A percentile compares a stretch with the other conserved stretches of the same genome.
Evolutionary conservation across 1,140 invertebrate genomes (phyloP).

Genomic region (Drosophila nigromelanica): DNA sequence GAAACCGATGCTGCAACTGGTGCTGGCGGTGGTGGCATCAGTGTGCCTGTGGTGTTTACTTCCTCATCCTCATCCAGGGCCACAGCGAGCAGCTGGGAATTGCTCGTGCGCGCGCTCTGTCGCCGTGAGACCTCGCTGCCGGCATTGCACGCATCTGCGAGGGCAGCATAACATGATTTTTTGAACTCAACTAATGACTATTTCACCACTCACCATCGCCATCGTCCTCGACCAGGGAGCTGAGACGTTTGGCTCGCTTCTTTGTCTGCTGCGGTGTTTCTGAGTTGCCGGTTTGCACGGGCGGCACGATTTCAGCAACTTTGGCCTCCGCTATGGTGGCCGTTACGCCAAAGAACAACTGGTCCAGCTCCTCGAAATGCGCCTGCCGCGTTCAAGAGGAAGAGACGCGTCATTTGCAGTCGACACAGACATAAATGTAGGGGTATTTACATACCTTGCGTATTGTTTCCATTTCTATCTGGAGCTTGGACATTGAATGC

Average conservation of each 20-base stretch:
- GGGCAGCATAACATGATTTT: neutral
- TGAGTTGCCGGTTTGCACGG: slow-evolving; percentile 6
- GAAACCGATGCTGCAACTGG: slow-evolving; percentile 12
- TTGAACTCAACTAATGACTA: neutral
- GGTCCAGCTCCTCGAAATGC: slow-evolving; percentile 60
- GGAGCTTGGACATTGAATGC: slow-evolving; percentile 27
- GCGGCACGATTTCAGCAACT: slow-evolving; percentile 5
- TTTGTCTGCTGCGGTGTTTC: slow-evolving; percentile 75
- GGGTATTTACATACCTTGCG: slow-evolving; percentile 40
- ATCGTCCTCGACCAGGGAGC: slow-evolving; percentile 54
- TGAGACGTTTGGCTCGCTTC: slow-evolving; percentile 69
- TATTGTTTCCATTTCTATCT: slow-evolving; percentile 41
- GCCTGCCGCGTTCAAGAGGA: slow-evolving; percentile 29
- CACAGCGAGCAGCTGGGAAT: slow-evolving; percentile 64
- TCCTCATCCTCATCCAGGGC: slow-evolving; percentile 33
- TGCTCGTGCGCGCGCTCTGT: slow-evolving; percentile 47
- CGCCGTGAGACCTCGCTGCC: slow-evolving; percentile 17
- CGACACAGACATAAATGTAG: no score
- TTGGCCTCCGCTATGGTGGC: slow-evolving; percentile 6
- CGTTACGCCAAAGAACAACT: slow-evolving; percentile 52
- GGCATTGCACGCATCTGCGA: neutral
- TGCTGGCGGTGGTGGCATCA: slow-evolving; percentile 72
- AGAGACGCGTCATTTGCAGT: slow-evolving; percentile 15
- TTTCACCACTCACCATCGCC: slow-evolving; percentile 47
- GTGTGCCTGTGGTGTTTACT: slow-evolving; percentile 45